Evolutionary conservation across 1,140 invertebrate genomes (phyloP).

Genomic region (Scaptodrosophila lebanonensis): DNA sequence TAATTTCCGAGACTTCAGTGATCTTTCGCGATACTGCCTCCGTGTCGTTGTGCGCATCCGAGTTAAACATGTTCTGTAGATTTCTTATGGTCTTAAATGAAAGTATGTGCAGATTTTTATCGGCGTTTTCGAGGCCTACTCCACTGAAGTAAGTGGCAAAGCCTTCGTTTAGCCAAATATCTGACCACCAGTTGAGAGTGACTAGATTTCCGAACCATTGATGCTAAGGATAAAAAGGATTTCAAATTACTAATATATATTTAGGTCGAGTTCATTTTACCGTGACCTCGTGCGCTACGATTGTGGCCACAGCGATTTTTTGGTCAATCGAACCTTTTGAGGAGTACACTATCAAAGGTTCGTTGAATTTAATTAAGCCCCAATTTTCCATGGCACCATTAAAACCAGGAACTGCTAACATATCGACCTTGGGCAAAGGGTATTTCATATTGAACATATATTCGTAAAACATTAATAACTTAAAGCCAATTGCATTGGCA

Average conservation of each 20-base stretch:
- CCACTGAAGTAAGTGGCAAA: conserved; percentile 88
- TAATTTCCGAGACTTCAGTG: no score
- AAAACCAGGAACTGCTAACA: conserved; percentile 90
- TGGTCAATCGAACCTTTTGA: conserved; percentile 79
- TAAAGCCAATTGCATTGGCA: conserved; percentile 80
- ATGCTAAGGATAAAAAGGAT: no score
- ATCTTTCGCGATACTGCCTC: no score
- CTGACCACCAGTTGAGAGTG: conserved; percentile 90
- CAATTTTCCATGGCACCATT: conserved; percentile 87
- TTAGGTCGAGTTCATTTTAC: no score
- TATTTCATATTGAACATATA: conserved; percentile 84
- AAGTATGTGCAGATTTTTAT: no score
- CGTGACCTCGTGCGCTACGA: conserved; percentile 87
- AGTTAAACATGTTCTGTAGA: no score
- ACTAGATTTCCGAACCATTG: conserved; percentile 88
- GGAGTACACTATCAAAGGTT: conserved; percentile 67
- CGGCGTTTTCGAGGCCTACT: conserved; percentile 80
- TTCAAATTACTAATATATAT: no score
- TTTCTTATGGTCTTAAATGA: no score
- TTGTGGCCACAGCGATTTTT: conserved; percentile 82
- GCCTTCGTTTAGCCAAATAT: conserved; percentile 93
- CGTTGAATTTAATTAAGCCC: conserved; percentile 79
- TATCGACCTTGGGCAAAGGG: conserved; percentile 84
- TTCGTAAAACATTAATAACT: conserved; percentile 82
- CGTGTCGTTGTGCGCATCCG: no score